These are phyloP conservation scores for Periophthalmodon schlosseri DNA, from an alignment of 2,113 vertebrate species.

Conservation along the genomic window DNA sequence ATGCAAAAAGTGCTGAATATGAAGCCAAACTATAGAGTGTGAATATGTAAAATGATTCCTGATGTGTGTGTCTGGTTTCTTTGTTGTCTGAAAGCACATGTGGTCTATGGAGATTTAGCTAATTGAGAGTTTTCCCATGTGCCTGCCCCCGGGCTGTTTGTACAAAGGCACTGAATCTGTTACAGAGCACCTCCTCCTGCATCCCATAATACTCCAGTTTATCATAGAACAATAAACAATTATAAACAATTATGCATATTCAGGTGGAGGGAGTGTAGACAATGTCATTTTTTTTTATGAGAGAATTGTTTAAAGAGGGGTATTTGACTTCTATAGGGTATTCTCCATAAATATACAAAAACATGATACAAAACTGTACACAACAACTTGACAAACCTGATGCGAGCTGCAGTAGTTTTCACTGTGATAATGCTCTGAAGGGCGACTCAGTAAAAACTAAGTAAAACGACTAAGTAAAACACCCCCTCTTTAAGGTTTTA, in stretches of 20 bases:
- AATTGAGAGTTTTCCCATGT: conserved; percentile 43
- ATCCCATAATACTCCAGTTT: conserved; percentile 11
- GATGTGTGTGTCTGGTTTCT: conserved; percentile 3
- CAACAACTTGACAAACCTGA: too few species aligned
- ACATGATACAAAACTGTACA: too few species aligned
- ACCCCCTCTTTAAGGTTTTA: too few species aligned
- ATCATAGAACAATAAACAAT: conserved; percentile 33
- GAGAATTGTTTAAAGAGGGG: too few species aligned
- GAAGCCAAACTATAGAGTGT: background rate
- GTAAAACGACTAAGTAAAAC: too few species aligned
- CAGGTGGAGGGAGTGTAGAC: conserved; percentile 21
- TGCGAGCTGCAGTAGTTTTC: too few species aligned
- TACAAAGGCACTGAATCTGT: conserved; percentile 31
- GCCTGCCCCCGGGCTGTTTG: conserved; percentile 13
- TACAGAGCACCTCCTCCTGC: background rate
- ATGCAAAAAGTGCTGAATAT: background rate
- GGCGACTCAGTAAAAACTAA: too few species aligned
- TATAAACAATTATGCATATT: conserved; percentile 34
- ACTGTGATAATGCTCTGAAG: too few species aligned
- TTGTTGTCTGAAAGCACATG: background rate
- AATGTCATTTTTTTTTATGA: too few species aligned
- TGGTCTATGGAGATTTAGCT: conserved; percentile 25
- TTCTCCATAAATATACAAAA: too few species aligned
- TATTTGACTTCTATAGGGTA: too few species aligned
- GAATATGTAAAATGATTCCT: background rate